Evolutionary conservation across 2,797 vertebrate genomes (phyloP), one percentile per base, ranked within the genome.

Genomic region (Typhlichthys subterraneus): DNA sequence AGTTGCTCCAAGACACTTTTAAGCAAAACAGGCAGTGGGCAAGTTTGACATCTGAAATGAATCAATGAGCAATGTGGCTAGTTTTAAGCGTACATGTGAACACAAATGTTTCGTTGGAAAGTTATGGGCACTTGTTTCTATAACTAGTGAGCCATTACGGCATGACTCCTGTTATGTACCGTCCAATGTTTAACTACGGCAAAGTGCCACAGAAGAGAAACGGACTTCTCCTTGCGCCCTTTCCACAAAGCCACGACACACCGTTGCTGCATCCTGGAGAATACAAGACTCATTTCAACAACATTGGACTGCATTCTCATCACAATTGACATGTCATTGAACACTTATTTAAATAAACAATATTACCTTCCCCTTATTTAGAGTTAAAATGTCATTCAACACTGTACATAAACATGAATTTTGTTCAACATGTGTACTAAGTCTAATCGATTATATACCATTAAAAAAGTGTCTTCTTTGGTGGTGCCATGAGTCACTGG

Each of bases 121-220:
- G 63, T 56, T 65, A 62, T 56, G 19, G 42, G 9, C 15, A 17
- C 42, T 65, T 52, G 80, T 84, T 60, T 77, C 69, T 49, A 33
- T 45, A 71, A 70, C 66, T 70, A 78, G 75, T 45, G 70, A 51
- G 58, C 51, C 50, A 48, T 42, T 42, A 9, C 6, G 38, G 38
- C 73, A 59, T 62, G 47, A 42, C 38, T 50, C 54, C 49, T 1
- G 31, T 58, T 45, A 52, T 59, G 45, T 17, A 31, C 29, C 2
- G 6, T 1, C 12, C 59, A 15, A 3, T 19, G 19, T 80, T 72
- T 85, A 93, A 70, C 90, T 89, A 66, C 92, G 95, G 90, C 94
- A 94, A 14, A 99, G 90, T 10, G 96, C 98, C 87, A 99, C 95
- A 0, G 97, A 94, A 6, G 97, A 98, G 86, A 99, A 98, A 54